Evolutionary conservation across 2,113 vertebrate genomes (phyloP), one percentile per base, ranked within the genome.

Genomic region (Chauna torquata): DNA sequence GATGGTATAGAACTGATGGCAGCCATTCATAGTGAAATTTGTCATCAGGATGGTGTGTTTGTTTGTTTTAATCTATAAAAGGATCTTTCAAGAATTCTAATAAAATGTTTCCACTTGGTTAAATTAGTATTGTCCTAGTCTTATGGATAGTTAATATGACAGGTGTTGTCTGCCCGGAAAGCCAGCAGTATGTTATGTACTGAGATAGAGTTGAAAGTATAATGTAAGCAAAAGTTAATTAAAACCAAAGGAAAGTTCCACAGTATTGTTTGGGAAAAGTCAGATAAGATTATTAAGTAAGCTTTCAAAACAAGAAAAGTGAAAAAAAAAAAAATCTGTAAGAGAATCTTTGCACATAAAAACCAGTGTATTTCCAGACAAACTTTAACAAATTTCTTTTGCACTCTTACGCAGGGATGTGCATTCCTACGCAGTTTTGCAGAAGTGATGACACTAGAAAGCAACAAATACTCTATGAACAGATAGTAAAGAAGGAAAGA

Each of bases 71-170:
- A 36, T 20, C 42, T 28, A 54, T 32, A 84, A 91, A 86, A 90
- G 70, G 77, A 77, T 91, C 82, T 84, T 92, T 95, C 59, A 93
- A 61, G 61, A 85, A 94, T 69, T 45, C 82, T 86, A 57, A 91
- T 84, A 91, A 93, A 88, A 91, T 66, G 44, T 45, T 6, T 54
- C 45, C 64, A 69, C 34, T 84, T 95, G 85, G 80, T 30, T 79
- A 79, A 95, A 69, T 40, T 88, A 32, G 71, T 65, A 38, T 64
- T 77, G 86, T 58, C 78, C 68, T 61, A 78, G 45, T 89, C 68
- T 54, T 66, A 68, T 66, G 81, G 58, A 27, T 66, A 59, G 27
- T 54, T 25, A 72, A 25, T 66, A 4, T 1, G 3, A 12, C 36
- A 19, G 22, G 44, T 69, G 75, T 49, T 32, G 7, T 50, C 54